Evolutionary conservation across 2,113 vertebrate genomes (phyloP).

Genomic region (Bos taurus): ARS-UCD2.0 NC_037333.1:71653501-71654000

Average conservation of each 20-base stretch:
- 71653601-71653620: neutral
- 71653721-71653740: neutral
- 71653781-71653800: neutral
- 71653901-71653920: neutral
- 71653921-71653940: slow-evolving; percentile 11
- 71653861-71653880: neutral
- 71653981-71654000: neutral
- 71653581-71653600: neutral
- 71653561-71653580: neutral
- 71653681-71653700: neutral
- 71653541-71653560: neutral
- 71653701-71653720: neutral
- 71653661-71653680: neutral
- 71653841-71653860: neutral
- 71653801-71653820: neutral
- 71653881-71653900: neutral
- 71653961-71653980: neutral
- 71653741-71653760: neutral
- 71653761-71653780: neutral
- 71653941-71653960: slow-evolving; percentile 19
- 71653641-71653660: slow-evolving; percentile 10
- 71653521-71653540: neutral
- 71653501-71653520: neutral
- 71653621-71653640: neutral
- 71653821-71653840: neutral